Evolutionary conservation across 2,888 invertebrate species (phyloP).

Genomic region (Ctena decussata): DNA sequence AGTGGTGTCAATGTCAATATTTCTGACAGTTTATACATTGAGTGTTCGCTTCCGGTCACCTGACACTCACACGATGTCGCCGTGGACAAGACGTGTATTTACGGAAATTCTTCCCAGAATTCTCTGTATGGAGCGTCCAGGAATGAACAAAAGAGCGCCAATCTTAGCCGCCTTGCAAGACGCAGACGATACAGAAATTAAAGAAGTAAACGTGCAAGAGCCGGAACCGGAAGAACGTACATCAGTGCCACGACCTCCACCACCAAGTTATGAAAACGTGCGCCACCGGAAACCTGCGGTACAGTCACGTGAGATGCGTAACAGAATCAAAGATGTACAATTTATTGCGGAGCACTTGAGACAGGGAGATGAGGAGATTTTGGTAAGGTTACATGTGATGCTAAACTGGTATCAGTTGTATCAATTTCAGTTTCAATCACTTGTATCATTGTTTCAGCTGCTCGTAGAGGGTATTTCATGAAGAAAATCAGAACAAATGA

Average conservation of each 20-base stretch:
- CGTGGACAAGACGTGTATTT: conserved; percentile 97
- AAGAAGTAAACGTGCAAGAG: conserved; percentile 56
- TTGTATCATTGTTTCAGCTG: no score
- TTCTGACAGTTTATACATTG: conserved; percentile 97
- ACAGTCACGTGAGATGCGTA: conserved; percentile 58
- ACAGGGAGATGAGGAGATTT: conserved; percentile 73
- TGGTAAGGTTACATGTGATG: no score
- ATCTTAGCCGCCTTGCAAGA: conserved; percentile 68
- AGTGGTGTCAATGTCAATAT: conserved; percentile 97
- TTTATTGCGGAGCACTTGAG: conserved; percentile 79
- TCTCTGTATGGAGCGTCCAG: conserved; percentile 95
- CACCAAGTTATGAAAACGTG: conserved; percentile 20
- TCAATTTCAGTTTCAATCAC: no score
- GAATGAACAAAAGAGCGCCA: conserved; percentile 45
- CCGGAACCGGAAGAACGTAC: not conserved
- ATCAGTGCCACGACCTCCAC: not conserved
- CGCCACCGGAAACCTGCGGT: not conserved
- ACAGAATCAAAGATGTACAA: conserved; percentile 70
- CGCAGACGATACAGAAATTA: conserved; percentile 78
- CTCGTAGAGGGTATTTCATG: no score
- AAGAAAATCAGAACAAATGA: no score
- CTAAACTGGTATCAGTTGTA: no score
- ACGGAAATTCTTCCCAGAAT: conserved; percentile 97
- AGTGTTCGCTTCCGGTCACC: conserved; percentile 99
- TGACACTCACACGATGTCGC: conserved; percentile 98